phyloP scores from a whole-genome alignment of 1,140 invertebrate genomes.

The Choristoneura fumiferana region DNA sequence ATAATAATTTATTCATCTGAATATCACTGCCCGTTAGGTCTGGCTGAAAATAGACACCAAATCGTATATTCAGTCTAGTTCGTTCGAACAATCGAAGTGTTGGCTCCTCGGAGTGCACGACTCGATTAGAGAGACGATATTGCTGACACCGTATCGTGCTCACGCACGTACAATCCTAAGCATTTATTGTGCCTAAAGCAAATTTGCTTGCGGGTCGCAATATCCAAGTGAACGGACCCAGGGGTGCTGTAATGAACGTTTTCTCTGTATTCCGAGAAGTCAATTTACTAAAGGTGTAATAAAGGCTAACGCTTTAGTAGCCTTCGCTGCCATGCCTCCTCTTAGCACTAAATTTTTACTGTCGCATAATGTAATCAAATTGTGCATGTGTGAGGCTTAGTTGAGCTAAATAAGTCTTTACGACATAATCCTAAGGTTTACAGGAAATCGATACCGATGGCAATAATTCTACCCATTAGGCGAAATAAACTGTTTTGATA shows the following conservation, averaged over 20 bases:
- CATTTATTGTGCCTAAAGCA: constrained; percentile 68
- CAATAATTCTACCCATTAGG: constrained; percentile 36
- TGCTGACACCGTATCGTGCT: constrained; percentile 42
- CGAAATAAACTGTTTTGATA: constrained; percentile 42
- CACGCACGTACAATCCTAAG: constrained; percentile 55
- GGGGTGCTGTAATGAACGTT: constrained; percentile 71
- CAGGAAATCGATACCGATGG: constrained; percentile 16
- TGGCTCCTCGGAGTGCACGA: background rate
- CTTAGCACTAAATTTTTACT: constrained; percentile 48
- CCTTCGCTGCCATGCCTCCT: constrained; percentile 31
- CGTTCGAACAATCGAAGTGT: constrained; percentile 1
- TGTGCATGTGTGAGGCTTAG: constrained; percentile 30
- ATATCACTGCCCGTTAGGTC: background rate
- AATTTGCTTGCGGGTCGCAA: constrained; percentile 72
- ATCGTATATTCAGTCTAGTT: constrained; percentile 6
- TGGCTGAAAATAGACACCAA: background rate
- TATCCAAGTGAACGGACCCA: constrained; percentile 60
- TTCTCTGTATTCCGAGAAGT: constrained; percentile 52
- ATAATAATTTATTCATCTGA: too few relatives aligned
- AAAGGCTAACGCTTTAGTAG: constrained; percentile 46
- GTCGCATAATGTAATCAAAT: constrained; percentile 34
- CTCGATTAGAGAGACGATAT: constrained; percentile 45
- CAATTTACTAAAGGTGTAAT: constrained; percentile 61
- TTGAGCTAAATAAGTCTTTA: constrained; percentile 15
- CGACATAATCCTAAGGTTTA: constrained; percentile 1